These are phyloP conservation scores for Pelmatolapia mariae DNA, from an alignment of 2,113 vertebrate genomes.

Conservation along the genomic window DNA sequence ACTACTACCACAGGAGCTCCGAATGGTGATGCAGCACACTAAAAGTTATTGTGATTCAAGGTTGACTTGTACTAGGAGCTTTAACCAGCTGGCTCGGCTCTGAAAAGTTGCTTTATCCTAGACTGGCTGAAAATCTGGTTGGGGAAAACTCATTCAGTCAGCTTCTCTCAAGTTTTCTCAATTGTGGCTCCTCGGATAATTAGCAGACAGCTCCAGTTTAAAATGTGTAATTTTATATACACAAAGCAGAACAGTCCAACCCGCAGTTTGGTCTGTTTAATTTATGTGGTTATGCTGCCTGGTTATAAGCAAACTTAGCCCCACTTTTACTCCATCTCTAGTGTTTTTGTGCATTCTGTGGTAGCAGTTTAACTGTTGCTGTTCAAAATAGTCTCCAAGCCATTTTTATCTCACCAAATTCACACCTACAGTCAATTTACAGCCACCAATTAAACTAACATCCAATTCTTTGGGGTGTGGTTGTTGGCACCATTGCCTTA, in stretches of 20 bases:
- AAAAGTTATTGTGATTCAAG: background rate
- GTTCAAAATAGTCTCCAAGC: background rate
- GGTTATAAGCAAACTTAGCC: background rate
- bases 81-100: background rate
- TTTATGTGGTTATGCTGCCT: background rate
- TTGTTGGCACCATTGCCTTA: background rate
- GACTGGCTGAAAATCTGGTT: background rate
- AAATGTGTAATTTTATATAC: background rate
- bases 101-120: background rate
- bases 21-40: constrained; percentile 82
- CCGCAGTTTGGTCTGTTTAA: background rate
- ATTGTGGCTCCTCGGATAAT: background rate
- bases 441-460: background rate
- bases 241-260: background rate
- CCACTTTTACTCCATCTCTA: background rate
- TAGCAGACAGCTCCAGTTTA: background rate
- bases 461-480: background rate
- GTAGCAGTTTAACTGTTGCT: background rate
- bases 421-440: background rate
- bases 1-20: constrained; percentile 98
- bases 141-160: background rate
- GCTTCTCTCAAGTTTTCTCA: background rate
- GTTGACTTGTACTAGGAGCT: background rate
- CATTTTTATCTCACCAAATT: background rate
- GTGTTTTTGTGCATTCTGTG: background rate